These are phyloP conservation scores for Varanus komodoensis DNA, from an alignment of 2,113 vertebrate genomes.

Conservation along the genomic window DNA sequence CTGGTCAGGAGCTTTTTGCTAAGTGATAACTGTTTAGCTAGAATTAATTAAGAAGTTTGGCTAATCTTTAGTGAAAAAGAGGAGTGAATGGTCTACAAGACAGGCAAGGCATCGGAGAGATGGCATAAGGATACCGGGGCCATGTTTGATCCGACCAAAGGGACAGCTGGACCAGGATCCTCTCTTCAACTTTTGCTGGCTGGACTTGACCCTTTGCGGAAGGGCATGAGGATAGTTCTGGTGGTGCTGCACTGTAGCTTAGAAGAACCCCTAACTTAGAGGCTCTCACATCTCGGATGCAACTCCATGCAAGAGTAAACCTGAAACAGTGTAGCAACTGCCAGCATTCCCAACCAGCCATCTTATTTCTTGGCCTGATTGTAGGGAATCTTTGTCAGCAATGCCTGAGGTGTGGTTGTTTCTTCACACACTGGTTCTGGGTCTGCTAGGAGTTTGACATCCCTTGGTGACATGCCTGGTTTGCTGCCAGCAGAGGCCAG, in stretches of 20 bases:
- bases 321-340: too few relatives aligned
- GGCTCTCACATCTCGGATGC: not conserved
- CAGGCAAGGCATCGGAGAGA: not conserved
- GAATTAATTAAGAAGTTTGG: constrained; percentile 74
- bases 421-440: not conserved
- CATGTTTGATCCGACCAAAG: not conserved
- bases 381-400: not conserved
- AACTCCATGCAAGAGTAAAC: too few relatives aligned
- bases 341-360: too few relatives aligned
- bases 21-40: constrained; percentile 67
- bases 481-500: not conserved
- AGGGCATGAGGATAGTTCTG: not conserved
- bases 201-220: not conserved
- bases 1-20: constrained; percentile 61
- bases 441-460: too few relatives aligned
- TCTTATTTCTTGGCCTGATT: not conserved
- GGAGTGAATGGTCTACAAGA: not conserved
- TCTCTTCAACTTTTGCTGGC: not conserved
- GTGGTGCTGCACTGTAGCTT: not conserved
- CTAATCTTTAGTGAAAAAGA: constrained; percentile 68
- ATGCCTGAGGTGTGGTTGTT: not conserved
- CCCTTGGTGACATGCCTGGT: not conserved
- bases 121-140: not conserved
- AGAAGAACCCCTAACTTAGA: not conserved
- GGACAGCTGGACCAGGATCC: not conserved